Base-by-base conservation (phyloP, 2,888 invertebrate genomes). In the Ceriagrion tenellum region DNA sequence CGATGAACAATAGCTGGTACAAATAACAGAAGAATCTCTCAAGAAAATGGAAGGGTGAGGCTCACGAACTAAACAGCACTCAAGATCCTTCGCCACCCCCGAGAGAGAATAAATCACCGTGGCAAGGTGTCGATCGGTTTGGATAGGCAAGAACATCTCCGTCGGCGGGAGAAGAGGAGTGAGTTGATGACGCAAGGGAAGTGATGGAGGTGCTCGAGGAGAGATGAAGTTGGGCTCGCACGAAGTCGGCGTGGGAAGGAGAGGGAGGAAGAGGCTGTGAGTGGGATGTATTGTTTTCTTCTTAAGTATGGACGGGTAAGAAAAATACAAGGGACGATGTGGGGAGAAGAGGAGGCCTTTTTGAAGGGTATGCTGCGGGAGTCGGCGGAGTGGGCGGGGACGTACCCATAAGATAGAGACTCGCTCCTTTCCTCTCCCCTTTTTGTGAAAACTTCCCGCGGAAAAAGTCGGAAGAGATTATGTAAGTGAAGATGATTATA, bases 401-500 rank as follows among this genome's bases (percentile, higher is more conserved):
- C 13, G 59, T 3, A 56, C 63, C 16, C 47, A 47, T 55, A 23
- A 55, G 55, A 35, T 35, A 69, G 93, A 63, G 93, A 93, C 59
- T 69, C 47, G 69, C 35, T 69, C 69, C n/a, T 69, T 2, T 18
- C 81, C 81, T 81, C 81, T 35, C 16, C 91, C 40, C 93, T 93
- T 93, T n/a, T 93, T 93, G 93, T 93, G 69, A 93, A 93, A 93
- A 93, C 93, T 93, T 93, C 63, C 56, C 93, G 93, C 69, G 93
- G 93, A 93, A 93, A 93, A 93, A 63, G 93, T 93, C 93, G 93
- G 93, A 93, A 93, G 93, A 93, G 93, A 93, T 93, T 93, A 93
- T 93, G 93, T 93, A 74, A 93, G 93, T 93, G 93, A 93, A 93
- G 93, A 93, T 93, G 93, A 93, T 93, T 93, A 93, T 93, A 93